phyloP scores from a whole-genome alignment of 2,888 invertebrate genomes.

The Folsomia candida region DNA sequence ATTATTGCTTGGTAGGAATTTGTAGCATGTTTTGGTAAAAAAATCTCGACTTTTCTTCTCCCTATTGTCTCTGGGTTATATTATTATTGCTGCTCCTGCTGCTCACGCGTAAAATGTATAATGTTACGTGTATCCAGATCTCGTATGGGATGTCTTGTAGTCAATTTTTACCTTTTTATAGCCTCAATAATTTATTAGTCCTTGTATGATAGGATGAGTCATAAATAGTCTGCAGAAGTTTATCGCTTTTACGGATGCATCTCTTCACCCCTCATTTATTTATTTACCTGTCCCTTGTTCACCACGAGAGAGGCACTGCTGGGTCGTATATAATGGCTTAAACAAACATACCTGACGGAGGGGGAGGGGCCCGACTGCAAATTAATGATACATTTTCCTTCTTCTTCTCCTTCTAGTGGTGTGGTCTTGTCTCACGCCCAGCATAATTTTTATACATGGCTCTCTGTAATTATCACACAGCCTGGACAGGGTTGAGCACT shows the following conservation, averaged over 20 bases:
- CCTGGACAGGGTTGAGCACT: no score
- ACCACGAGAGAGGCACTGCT: no score
- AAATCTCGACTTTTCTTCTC: no score
- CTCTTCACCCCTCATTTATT: neutral
- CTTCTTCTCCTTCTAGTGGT: neutral
- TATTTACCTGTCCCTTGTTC: neutral
- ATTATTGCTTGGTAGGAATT: no score
- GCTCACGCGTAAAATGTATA: no score
- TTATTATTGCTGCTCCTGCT: no score
- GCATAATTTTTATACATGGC: neutral
- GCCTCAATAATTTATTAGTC: conserved; percentile 39
- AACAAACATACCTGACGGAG: neutral
- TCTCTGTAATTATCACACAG: no score
- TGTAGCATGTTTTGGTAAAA: no score
- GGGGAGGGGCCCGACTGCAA: neutral
- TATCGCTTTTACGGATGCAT: conserved; percentile 17
- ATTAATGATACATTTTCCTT: neutral
- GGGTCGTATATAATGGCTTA: neutral
- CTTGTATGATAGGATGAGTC: conserved; percentile 33
- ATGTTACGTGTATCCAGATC: neutral
- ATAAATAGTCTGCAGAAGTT: conserved; percentile 38
- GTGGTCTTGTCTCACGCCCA: neutral
- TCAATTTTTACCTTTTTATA: conserved; percentile 28
- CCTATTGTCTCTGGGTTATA: no score
- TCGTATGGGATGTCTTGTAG: neutral